Evolutionary conservation across 2,888 invertebrate species (phyloP), one percentile per base, ranked within the genome.

Genomic region (Sycophila texana): DNA sequence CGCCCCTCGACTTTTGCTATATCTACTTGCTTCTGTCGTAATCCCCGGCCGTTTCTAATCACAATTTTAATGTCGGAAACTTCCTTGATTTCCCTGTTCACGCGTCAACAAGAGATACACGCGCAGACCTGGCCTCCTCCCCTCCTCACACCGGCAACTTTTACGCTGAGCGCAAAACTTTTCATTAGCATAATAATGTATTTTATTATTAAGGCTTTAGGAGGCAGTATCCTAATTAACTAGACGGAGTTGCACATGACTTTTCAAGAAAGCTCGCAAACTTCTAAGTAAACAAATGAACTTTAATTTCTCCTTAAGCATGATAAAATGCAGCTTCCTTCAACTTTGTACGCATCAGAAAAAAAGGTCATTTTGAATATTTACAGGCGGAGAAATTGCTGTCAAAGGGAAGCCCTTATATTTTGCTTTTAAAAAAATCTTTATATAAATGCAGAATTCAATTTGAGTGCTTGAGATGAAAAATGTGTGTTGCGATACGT

Each of bases 11-110:
- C 68, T 76, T 63, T 63, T 63, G 73, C 47, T 51, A 47, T 47
- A 58, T n/a, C 18, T 18, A 13, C 39, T n/a, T 39, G 12, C n/a
- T 18, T 39, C 49, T 12, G 68, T 70, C 14, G 30, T 71, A 74
- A 77, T 74, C 77, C 74, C 75, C 67, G 67, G 22, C 51, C 74
- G 74, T 73, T 79, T 79, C 76, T 79, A 81, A 81, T 79, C 81
- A 66, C 76, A 73, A 79, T 81, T 79, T 79, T 81, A 79, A 81
- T 79, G 79, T 65, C 79, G 72, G 53, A 77, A 80, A 81, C 79
- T 81, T 79, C 51, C 73, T 58, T 67, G 76, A 76, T 76, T 79
- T 79, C 71, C 68, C 76, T 71, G 77, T 74, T 80, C 74, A 63
- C 70, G 77, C 65, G 78, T 76, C 72, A 76, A 76, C 72, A 55